phyloP scores from a whole-genome alignment of 2,888 invertebrate species.

The Capitulum mitella region DNA sequence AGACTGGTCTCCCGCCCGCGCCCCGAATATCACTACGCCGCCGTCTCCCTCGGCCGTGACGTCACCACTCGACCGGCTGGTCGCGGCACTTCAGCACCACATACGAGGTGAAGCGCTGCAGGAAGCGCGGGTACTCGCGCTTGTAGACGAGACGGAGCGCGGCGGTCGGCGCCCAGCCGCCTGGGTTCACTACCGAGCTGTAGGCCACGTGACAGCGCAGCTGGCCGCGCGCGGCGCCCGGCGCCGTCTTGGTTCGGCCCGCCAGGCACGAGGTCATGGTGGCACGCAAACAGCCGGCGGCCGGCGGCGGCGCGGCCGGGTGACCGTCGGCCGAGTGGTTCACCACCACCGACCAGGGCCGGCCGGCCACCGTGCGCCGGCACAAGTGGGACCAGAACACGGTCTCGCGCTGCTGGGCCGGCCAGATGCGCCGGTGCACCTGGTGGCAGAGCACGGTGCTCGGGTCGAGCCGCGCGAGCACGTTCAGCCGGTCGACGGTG shows the following conservation, averaged over 20 bases:
- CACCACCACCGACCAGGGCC: slow-evolving; percentile 48
- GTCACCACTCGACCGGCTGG: slow-evolving; percentile 59
- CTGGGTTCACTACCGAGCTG: slow-evolving; percentile 75
- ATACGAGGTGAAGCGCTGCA: slow-evolving; percentile 93
- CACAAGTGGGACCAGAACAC: slow-evolving; percentile 97
- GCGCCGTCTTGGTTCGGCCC: slow-evolving; percentile 35
- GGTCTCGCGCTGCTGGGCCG: slow-evolving; percentile 94
- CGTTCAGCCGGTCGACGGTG: slow-evolving; percentile 86
- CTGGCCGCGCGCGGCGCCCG: slow-evolving; percentile 52
- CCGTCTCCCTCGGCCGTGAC: neutral
- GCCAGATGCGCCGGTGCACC: slow-evolving; percentile 95
- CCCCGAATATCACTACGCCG: too few relatives aligned
- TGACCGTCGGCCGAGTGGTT: slow-evolving; percentile 45
- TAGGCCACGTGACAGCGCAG: slow-evolving; percentile 48
- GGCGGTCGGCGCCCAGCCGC: slow-evolving; percentile 98
- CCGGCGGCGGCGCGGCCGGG: neutral
- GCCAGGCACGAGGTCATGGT: slow-evolving; percentile 1
- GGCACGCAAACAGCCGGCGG: neutral
- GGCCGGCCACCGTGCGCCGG: slow-evolving; percentile 45
- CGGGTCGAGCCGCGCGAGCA: slow-evolving; percentile 78
- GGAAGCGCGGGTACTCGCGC: slow-evolving; percentile 97
- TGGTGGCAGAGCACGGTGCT: slow-evolving; percentile 90
- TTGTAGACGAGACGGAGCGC: slow-evolving; percentile 96
- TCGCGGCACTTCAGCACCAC: slow-evolving; percentile 88
- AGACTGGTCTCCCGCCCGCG: too few relatives aligned